A percentile compares a stretch with the other conserved stretches of the same genome.
These are phyloP conservation scores for Myripristis jacobus DNA, from an alignment of 2,797 vertebrate species.

Conservation along the genomic window DNA sequence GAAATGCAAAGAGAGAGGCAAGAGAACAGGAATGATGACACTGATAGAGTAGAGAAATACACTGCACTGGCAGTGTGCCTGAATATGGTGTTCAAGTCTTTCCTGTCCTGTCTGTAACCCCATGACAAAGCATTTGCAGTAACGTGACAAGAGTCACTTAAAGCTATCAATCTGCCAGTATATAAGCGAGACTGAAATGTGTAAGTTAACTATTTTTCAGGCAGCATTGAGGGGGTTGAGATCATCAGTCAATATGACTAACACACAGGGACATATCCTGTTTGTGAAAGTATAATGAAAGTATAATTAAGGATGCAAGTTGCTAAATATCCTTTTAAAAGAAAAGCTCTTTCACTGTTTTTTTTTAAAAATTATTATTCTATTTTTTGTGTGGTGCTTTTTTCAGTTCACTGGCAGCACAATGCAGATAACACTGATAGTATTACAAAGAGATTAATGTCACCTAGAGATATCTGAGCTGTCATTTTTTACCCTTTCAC, in stretches of 20 bases:
- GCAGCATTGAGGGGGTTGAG: neutral
- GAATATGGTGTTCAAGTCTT: slow-evolving; percentile 17
- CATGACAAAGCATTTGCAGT: slow-evolving; percentile 7
- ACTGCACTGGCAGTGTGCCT: slow-evolving; percentile 31
- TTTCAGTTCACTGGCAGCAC: neutral
- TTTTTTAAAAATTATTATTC: too few relatives aligned
- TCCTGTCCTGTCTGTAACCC: slow-evolving; percentile 8
- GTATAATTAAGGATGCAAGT: too few relatives aligned
- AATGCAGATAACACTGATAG: neutral
- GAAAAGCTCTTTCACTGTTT: too few relatives aligned
- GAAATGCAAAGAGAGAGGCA: slow-evolving; percentile 25
- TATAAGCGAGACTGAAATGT: slow-evolving; percentile 3
- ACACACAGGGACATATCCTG: too few relatives aligned
- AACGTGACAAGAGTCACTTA: slow-evolving; percentile 8
- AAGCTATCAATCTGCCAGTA: slow-evolving; percentile 12
- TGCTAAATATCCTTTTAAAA: too few relatives aligned
- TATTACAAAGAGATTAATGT: neutral
- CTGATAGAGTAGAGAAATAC: slow-evolving; percentile 26
- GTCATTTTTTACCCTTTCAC: neutral
- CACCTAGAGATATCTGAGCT: neutral
- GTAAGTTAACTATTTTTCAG: neutral
- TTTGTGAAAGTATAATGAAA: too few relatives aligned
- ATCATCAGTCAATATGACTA: too few relatives aligned
- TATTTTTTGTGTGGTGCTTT: too few relatives aligned
- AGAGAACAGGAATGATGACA: slow-evolving; percentile 41